These are phyloP conservation scores for Hypotaenidia okinawae DNA, from an alignment of 2,797 vertebrate genomes.

Conservation along the genomic window DNA sequence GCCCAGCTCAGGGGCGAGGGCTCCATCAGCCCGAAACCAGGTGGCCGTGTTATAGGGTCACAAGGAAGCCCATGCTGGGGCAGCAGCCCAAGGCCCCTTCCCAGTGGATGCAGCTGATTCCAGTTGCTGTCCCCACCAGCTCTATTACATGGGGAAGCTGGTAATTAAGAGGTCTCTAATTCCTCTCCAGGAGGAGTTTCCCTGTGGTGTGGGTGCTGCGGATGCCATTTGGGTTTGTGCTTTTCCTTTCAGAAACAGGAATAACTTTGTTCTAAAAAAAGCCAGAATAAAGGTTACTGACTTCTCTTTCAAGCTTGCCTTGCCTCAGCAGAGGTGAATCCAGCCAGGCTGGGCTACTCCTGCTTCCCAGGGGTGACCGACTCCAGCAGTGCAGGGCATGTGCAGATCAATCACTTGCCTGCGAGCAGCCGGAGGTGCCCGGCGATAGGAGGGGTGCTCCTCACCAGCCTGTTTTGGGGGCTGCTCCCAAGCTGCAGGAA, in stretches of 20 bases:
- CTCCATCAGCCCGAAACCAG: neutral
- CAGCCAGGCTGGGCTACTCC: neutral
- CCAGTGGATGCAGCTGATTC: neutral
- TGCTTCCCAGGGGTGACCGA: neutral
- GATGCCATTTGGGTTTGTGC: neutral
- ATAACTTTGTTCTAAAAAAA: neutral
- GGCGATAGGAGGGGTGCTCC: neutral
- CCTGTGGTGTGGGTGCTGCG: neutral
- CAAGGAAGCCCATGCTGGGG: neutral
- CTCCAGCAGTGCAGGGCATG: rapidly evolving
- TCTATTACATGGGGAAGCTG: neutral
- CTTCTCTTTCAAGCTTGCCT: neutral
- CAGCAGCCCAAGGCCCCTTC: neutral
- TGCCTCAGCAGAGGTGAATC: neutral
- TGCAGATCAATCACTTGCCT: neutral
- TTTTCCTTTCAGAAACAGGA: neutral
- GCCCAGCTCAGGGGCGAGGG: neutral
- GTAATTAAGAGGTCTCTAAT: neutral
- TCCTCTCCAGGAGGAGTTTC: neutral
- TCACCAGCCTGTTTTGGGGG: neutral
- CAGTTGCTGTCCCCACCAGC: neutral
- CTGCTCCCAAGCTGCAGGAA: neutral
- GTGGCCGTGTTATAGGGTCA: rapidly evolving
- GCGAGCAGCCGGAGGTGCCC: neutral
- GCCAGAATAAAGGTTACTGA: neutral